phyloP scores from a whole-genome alignment of 2,113 vertebrate species.

The Pteronura brasiliensis region DNA sequence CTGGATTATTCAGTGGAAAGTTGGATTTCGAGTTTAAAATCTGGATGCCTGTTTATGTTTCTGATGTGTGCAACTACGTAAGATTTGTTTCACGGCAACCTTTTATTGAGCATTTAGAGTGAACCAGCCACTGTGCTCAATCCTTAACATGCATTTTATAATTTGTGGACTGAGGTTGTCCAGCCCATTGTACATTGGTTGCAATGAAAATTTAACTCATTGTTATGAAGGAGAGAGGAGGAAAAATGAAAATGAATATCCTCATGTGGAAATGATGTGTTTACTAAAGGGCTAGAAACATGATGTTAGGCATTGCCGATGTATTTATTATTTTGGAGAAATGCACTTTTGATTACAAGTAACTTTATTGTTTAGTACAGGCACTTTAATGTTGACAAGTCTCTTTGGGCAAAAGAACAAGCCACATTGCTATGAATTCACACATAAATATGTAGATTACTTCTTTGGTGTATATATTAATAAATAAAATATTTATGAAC shows the following conservation, averaged over 20 bases:
- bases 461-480: slow-evolving; percentile 65
- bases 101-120: background rate
- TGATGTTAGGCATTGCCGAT: slow-evolving; percentile 1
- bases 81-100: background rate
- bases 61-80: background rate
- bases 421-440: slow-evolving; percentile 29
- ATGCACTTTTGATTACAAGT: slow-evolving; percentile 57
- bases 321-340: slow-evolving; percentile 59
- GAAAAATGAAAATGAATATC: slow-evolving; percentile 45
- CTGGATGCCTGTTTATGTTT: background rate
- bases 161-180: background rate
- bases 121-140: background rate
- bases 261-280: background rate
- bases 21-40: background rate
- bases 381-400: slow-evolving; percentile 55
- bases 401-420: slow-evolving; percentile 42
- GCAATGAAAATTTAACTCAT: slow-evolving; percentile 39
- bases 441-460: slow-evolving; percentile 63
- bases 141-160: background rate
- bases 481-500: slow-evolving; percentile 73
- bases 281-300: slow-evolving; percentile 52
- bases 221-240: slow-evolving; percentile 3
- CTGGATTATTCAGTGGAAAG: background rate
- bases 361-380: slow-evolving; percentile 31
- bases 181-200: background rate